Evolutionary conservation across 2,888 invertebrate species (phyloP).

Genomic region (Papilio gigon): DNA sequence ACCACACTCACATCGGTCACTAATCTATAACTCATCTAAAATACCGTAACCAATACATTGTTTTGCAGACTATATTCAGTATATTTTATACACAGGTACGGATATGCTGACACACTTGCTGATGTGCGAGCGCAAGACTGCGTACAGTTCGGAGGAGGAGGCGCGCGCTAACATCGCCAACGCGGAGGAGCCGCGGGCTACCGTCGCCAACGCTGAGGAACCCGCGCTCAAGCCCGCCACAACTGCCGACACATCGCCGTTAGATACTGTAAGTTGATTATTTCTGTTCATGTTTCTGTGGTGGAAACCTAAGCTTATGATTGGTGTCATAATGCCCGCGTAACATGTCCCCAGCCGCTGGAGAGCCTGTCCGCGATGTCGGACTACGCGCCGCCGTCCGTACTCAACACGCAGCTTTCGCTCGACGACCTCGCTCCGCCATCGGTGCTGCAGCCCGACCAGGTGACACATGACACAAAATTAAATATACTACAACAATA

Average conservation of each 20-base stretch:
- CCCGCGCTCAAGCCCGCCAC: slow-evolving; percentile 44
- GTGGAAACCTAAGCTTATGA: no score
- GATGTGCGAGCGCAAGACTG: slow-evolving; percentile 87
- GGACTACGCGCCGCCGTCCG: slow-evolving; percentile 78
- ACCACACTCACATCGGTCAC: slow-evolving; percentile 49
- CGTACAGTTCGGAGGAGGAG: slow-evolving; percentile 85
- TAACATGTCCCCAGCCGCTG: slow-evolving; percentile 48
- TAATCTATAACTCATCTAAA: no score
- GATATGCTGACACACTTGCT: slow-evolving; percentile 87
- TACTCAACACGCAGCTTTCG: slow-evolving; percentile 79
- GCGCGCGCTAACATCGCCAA: slow-evolving; percentile 83
- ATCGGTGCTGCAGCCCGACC: slow-evolving; percentile 76
- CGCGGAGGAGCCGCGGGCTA: slow-evolving; percentile 73
- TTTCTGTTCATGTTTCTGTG: neutral
- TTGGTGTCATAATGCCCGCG: no score
- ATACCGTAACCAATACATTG: no score
- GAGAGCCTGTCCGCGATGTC: slow-evolving; percentile 59
- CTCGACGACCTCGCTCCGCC: slow-evolving; percentile 80
- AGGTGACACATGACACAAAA: slow-evolving; percentile 59
- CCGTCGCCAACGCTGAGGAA: slow-evolving; percentile 70
- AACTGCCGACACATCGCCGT: slow-evolving; percentile 46
- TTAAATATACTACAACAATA: no score
- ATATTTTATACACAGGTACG: no score
- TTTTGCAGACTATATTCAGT: no score
- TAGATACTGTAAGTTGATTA: slow-evolving; percentile 45